Evolutionary conservation across 2,888 invertebrate genomes (phyloP), one percentile per base, ranked within the genome.

Genomic region (Oithona nana): DNA sequence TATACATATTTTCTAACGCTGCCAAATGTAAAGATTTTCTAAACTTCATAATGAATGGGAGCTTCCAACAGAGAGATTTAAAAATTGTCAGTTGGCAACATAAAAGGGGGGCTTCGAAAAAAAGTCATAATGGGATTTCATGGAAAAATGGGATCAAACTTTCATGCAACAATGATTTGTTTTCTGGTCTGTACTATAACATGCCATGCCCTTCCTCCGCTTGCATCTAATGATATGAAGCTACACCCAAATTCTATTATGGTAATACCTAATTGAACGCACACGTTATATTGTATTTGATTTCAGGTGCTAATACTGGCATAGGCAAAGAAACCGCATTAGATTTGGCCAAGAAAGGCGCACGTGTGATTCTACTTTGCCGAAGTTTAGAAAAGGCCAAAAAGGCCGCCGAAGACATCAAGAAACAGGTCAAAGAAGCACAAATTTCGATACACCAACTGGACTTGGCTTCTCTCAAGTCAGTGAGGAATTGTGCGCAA

Each of bases 231-330:
- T 39, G 8, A 39, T 11, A 39, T 39, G 39, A 39, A 39, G 16
- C 6, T 11, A 39, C 6, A 39, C 39, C 39, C 39, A 39, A 11
- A 39, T 39, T 39, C 6, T 39, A 6, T 39, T 39, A 16, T 39
- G 6, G 16, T 16, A 39, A 11, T 39, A 11, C 39, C 8, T 39
- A 11, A 16, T 39, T 39, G 39, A 6, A 16, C 39, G n/a, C n/a
- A n/a, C 6, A 52, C n/a, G 6, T 20, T 11, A 52, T 13, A n/a
- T 13, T 52, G 6, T 20, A 8, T 28, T 20, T 24, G 24, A 13
- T 22, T 11, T 22, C 59, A 31, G 59, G 59, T 48, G 59, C 59
- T 13, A 59, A 59, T 48, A 59, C 59, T 48, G 59, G 59, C 26
- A 59, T 59, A 22, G 59, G 59, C 6, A 31, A 48, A 48, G 39